Evolutionary conservation across 2,797 vertebrate genomes (phyloP).

Genomic region (Chloroceryle amazona): DNA sequence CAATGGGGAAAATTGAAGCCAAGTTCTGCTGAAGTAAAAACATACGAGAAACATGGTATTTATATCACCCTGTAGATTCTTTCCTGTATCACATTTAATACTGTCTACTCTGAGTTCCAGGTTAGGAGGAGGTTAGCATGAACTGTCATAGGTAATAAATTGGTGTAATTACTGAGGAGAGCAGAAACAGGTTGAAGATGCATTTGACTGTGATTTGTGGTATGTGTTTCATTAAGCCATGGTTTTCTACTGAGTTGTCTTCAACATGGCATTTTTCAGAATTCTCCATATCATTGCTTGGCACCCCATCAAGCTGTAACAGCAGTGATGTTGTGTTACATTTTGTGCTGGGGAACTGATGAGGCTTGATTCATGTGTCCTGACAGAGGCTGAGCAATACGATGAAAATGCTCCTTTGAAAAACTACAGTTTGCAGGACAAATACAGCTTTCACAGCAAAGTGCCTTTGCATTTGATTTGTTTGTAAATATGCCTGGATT

Average conservation of each 20-base stretch:
- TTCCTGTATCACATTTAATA: neutral
- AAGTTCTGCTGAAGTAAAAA: neutral
- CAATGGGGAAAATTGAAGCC: neutral
- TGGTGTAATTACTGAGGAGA: neutral
- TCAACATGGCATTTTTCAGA: conserved; percentile 47
- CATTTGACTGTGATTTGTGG: conserved; percentile 3
- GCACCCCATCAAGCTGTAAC: neutral
- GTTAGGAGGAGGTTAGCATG: neutral
- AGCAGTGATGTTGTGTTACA: neutral
- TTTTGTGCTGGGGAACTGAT: conserved; percentile 24
- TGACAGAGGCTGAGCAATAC: conserved; percentile 36
- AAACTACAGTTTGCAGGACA: conserved; percentile 20
- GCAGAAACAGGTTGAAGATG: neutral
- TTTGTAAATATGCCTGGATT: conserved; percentile 24
- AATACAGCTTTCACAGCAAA: conserved; percentile 52
- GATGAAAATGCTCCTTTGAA: neutral
- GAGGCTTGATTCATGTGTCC: conserved; percentile 41
- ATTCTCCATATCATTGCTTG: neutral
- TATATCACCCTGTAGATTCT: neutral
- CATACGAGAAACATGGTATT: neutral
- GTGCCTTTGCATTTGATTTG: conserved; percentile 10
- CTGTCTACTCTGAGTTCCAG: neutral
- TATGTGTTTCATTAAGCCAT: conserved; percentile 38
- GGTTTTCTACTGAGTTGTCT: neutral
- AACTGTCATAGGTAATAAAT: conserved; percentile 12